Percentiles rank a stretch among this genome's conserved stretches.
Evolutionary conservation across 2,888 invertebrate genomes (phyloP).

Genomic region (Lasioglossum vierecki): DNA sequence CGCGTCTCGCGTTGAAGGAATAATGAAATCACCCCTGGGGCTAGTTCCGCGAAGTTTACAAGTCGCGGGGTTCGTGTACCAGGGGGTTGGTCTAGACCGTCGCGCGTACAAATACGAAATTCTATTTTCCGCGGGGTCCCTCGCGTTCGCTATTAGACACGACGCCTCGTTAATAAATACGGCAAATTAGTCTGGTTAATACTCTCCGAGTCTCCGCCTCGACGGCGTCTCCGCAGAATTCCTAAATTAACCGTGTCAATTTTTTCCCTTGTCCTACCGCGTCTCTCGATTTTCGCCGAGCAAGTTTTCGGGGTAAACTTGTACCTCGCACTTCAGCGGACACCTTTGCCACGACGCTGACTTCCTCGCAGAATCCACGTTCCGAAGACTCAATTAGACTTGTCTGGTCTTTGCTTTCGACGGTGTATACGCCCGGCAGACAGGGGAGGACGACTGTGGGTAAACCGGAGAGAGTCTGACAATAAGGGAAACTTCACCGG

Average conservation of each 20-base stretch:
- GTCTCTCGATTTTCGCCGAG: background rate
- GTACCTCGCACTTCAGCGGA: slow-evolving; percentile 7
- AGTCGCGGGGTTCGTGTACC: slow-evolving; percentile 32
- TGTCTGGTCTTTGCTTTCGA: slow-evolving; percentile 12
- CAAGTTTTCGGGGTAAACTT: slow-evolving; percentile 22
- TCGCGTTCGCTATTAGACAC: slow-evolving; percentile 38
- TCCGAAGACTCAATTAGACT: slow-evolving; percentile 19
- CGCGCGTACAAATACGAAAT: slow-evolving; percentile 49
- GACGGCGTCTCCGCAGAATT: slow-evolving; percentile 16
- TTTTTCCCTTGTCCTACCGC: slow-evolving; percentile 19
- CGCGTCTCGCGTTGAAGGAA: slow-evolving; percentile 49
- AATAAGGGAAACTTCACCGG: slow-evolving; percentile 14
- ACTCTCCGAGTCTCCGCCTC: background rate
- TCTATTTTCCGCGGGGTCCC: slow-evolving; percentile 51
- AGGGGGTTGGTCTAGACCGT: background rate
- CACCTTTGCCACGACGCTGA: background rate
- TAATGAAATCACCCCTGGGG: slow-evolving; percentile 67
- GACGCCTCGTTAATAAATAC: slow-evolving; percentile 52
- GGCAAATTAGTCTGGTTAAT: slow-evolving; percentile 48
- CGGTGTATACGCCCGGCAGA: background rate
- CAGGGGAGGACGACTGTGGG: background rate
- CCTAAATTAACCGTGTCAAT: slow-evolving; percentile 41
- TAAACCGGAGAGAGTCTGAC: background rate
- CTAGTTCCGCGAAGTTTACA: slow-evolving; percentile 63
- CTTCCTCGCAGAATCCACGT: background rate